Percentiles rank a stretch among this genome's conserved stretches.
Conservation (phyloP, 2,888 invertebrate genomes). For the Mythimna ferrago region DNA sequence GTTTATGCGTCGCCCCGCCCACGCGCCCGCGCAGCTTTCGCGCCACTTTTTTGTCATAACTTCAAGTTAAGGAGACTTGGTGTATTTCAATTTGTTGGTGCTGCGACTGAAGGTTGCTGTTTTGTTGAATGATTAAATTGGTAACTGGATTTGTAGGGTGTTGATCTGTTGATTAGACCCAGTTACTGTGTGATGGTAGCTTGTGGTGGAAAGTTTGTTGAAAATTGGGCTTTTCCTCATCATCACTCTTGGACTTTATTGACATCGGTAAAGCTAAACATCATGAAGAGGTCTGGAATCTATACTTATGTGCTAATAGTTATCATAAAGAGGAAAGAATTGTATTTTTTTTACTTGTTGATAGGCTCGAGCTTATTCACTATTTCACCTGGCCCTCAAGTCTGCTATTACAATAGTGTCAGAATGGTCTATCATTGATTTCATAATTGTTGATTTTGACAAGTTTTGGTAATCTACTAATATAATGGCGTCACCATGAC, state of each 20-base stretch:
- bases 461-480: too few relatives aligned
- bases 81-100: constrained; percentile 69
- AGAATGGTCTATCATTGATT: too few relatives aligned
- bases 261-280: too few relatives aligned
- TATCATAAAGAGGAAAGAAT: too few relatives aligned
- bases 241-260: neutral
- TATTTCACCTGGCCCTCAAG: too few relatives aligned
- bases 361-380: too few relatives aligned
- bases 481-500: too few relatives aligned
- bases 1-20: constrained; percentile 78
- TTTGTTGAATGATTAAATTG: constrained; percentile 56
- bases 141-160: constrained; percentile 23
- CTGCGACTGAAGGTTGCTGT: constrained; percentile 70
- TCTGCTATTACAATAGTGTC: too few relatives aligned
- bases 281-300: too few relatives aligned
- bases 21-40: constrained; percentile 78
- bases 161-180: constrained; percentile 23
- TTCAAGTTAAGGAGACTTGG: constrained; percentile 66
- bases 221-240: neutral
- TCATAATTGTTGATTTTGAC: too few relatives aligned
- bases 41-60: constrained; percentile 82
- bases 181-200: neutral
- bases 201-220: neutral
- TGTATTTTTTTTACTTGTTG: too few relatives aligned
- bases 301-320: too few relatives aligned